phyloP scores from a whole-genome alignment of 2,113 vertebrate genomes.

The Malurus elegans region DNA sequence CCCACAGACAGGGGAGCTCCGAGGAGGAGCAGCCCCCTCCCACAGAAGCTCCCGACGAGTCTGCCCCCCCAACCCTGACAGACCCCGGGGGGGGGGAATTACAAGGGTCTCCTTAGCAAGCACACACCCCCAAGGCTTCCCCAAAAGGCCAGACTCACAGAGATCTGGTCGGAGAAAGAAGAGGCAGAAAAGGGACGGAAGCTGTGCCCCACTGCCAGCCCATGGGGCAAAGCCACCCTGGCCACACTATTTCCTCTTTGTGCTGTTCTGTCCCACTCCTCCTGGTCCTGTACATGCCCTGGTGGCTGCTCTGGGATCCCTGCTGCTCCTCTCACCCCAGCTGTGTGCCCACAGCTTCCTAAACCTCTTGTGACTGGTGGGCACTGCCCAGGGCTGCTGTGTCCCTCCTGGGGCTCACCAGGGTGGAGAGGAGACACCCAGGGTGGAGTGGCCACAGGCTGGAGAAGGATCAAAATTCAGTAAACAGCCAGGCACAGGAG shows the following conservation, averaged over 20 bases:
- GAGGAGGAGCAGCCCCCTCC: not conserved
- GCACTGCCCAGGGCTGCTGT: accelerated
- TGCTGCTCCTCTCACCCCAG: not conserved
- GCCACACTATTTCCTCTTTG: accelerated
- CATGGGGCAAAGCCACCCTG: accelerated
- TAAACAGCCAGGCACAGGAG: not conserved
- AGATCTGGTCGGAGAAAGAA: accelerated
- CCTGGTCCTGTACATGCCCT: accelerated
- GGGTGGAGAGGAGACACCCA: no score
- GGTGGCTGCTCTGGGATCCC: not conserved
- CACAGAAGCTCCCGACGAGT: not conserved
- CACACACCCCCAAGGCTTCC: not conserved
- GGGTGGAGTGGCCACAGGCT: accelerated
- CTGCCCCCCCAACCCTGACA: not conserved
- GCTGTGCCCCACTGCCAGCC: not conserved
- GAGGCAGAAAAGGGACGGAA: not conserved
- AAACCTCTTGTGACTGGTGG: accelerated
- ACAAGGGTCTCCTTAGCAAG: not conserved
- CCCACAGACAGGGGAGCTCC: not conserved
- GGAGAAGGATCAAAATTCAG: not conserved
- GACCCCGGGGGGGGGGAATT: accelerated
- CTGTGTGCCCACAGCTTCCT: not conserved
- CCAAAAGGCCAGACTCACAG: not conserved
- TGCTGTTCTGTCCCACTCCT: not conserved
- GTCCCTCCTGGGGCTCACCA: not conserved